Evolutionary conservation across 2,797 vertebrate genomes (phyloP).

Genomic region (Thaleichthys pacificus): DNA sequence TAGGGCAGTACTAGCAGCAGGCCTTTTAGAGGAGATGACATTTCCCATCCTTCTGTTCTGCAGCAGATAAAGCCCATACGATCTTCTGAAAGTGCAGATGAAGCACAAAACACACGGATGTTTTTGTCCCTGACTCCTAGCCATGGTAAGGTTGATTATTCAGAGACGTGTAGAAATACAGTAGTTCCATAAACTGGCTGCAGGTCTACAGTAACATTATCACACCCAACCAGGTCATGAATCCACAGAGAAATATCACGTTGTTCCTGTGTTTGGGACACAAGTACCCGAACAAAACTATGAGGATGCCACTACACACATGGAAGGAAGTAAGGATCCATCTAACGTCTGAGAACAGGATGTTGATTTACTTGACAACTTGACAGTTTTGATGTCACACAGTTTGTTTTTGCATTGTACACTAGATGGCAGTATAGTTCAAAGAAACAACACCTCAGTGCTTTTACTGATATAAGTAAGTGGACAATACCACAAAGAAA

Average conservation of each 20-base stretch:
- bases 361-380: neutral
- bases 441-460: neutral
- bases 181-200: neutral
- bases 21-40: neutral
- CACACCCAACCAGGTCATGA: neutral
- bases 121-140: conserved; percentile 78
- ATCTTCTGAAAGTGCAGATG: conserved; percentile 68
- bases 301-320: conserved; percentile 28
- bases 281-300: conserved; percentile 64
- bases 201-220: neutral
- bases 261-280: conserved; percentile 69
- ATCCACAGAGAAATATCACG: conserved; percentile 26
- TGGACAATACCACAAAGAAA: neutral
- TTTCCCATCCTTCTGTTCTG: conserved; percentile 17
- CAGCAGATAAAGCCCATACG: conserved; percentile 58
- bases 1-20: neutral
- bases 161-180: neutral
- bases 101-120: conserved; percentile 81
- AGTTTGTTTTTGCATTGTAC: neutral
- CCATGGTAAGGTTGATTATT: conserved; percentile 46
- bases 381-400: too few relatives aligned
- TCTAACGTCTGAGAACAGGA: neutral
- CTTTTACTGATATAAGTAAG: neutral
- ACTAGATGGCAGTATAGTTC: conserved; percentile 21
- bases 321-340: conserved; percentile 30